Percentiles rank a stretch among this genome's conserved stretches.
These are phyloP conservation scores for Mimumesa dahlbomi DNA, from an alignment of 2,888 invertebrate species.

Conservation along the genomic window DNA sequence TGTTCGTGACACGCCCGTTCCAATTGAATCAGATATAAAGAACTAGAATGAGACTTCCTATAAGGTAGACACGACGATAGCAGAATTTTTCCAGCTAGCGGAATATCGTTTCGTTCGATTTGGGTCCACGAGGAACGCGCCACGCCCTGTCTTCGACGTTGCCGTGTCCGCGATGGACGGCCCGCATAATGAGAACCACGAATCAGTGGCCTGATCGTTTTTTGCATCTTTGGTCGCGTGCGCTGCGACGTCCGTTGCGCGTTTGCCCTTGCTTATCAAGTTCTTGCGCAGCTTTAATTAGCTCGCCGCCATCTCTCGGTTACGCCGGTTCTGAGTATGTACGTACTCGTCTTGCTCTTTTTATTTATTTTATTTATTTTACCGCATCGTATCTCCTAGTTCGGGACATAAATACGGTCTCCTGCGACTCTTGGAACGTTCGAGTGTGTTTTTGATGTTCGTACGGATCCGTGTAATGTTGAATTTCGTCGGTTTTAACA, in stretches of 20 bases:
- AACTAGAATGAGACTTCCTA: no score
- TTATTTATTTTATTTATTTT: constrained; percentile 16
- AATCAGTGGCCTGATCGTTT: constrained; percentile 66
- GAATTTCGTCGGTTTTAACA: no score
- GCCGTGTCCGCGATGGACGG: constrained; percentile 69
- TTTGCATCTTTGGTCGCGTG: constrained; percentile 47
- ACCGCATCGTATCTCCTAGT: neutral
- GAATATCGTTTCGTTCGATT: constrained; percentile 9
- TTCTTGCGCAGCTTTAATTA: constrained; percentile 53
- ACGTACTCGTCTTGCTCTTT: neutral
- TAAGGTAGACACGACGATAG: no score
- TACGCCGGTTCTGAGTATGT: constrained; percentile 9
- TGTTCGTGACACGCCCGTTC: no score
- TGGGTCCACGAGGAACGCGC: constrained; percentile 55
- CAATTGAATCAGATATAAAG: no score
- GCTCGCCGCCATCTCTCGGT: constrained; percentile 50
- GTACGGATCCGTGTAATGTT: no score
- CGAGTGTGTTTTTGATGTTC: no score
- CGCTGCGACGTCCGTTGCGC: constrained; percentile 33
- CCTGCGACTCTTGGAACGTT: neutral
- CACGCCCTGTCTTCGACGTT: constrained; percentile 71
- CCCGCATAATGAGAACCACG: constrained; percentile 54
- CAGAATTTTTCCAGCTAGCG: neutral
- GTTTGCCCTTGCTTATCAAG: constrained; percentile 47
- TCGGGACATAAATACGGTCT: constrained; percentile 14